Base-by-base conservation (phyloP, 2,797 vertebrate genomes). In the Artibeus jamaicensis region DNA sequence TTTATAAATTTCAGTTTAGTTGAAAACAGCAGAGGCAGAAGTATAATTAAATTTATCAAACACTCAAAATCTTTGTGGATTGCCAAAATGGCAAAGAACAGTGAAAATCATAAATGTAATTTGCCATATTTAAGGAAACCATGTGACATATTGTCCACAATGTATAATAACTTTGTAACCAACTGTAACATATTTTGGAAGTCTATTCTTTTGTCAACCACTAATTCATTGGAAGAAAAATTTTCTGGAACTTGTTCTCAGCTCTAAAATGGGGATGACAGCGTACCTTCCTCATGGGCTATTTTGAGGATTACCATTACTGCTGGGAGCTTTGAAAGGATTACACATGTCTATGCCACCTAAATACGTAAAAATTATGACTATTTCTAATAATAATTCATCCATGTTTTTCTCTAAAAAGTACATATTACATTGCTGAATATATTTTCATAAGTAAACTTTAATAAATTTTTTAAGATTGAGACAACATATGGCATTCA, bases 101-200 rank as follows among this genome's bases (percentile, higher is more conserved):
- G 32, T 70, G 67, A 97, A 93, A 93, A 90, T 74, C 71, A 96
- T 21, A 87, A 93, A 91, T 22, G 9, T 26, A 76, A 95, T 90
- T 92, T 92, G 48, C 37, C 7, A 37, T 50, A 93, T 95, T 90
- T 94, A 59, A 95, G 29, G 14, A 19, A 70, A 44, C 53, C 29
- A 53, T 67, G 15, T 93, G 46, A 76, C 44, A 71, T 67, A 86
- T 0, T 62, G 8, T 29, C 21, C 37, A 67, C 4, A 84, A 74
- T 44, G 70, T 86, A 18, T 85, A 91, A 89, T 57, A 84, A n/a
- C 42, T 95, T 95, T 92, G 83, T 77, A 79, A 24, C 12, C 15
- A 79, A 48, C 15, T 79, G 7, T 65, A 78, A 90, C 62, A 21
- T 89, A 68, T 93, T 92, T 88, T 44, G 15, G 44, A 96, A 92